Evolutionary conservation across 2,797 vertebrate species (phyloP).

Genomic region (Myoxocephalus aenaeus): DNA sequence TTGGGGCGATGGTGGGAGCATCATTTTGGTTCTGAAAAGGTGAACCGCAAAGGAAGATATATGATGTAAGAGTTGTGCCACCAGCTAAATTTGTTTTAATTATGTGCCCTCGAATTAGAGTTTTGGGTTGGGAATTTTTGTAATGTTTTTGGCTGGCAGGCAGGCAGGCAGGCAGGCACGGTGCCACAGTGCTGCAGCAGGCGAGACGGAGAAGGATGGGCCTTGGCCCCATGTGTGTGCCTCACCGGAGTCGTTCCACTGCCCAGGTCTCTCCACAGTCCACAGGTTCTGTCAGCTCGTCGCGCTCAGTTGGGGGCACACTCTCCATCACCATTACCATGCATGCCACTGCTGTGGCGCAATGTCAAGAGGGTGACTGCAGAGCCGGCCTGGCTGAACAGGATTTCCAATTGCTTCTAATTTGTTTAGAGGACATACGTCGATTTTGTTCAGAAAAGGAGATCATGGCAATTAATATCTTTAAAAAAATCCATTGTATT

Average conservation of each 20-base stretch:
- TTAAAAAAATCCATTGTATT: background rate
- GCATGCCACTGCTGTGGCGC: conserved; percentile 48
- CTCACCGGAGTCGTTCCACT: conserved; percentile 45
- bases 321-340: conserved; percentile 64
- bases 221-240: conserved; percentile 14
- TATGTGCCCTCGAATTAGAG: conserved; percentile 25
- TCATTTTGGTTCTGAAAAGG: conserved; percentile 50
- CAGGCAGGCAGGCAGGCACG: background rate
- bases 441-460: background rate
- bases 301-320: conserved; percentile 32
- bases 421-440: background rate
- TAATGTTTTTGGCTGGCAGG: conserved; percentile 13
- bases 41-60: conserved; percentile 48
- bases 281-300: conserved; percentile 58
- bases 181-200: conserved; percentile 28
- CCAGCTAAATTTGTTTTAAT: conserved; percentile 45
- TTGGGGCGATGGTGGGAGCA: conserved; percentile 10
- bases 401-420: background rate
- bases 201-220: conserved; percentile 28
- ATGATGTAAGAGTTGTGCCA: conserved; percentile 30
- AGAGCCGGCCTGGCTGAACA: conserved; percentile 25
- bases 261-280: conserved; percentile 52
- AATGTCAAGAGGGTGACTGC: conserved; percentile 66
- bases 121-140: conserved; percentile 41
- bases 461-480: background rate